A percentile compares a stretch with the other conserved stretches of the same genome.
These are phyloP conservation scores for Etheostoma perlongum DNA, from an alignment of 2,797 vertebrate genomes.

Conservation along the genomic window DNA sequence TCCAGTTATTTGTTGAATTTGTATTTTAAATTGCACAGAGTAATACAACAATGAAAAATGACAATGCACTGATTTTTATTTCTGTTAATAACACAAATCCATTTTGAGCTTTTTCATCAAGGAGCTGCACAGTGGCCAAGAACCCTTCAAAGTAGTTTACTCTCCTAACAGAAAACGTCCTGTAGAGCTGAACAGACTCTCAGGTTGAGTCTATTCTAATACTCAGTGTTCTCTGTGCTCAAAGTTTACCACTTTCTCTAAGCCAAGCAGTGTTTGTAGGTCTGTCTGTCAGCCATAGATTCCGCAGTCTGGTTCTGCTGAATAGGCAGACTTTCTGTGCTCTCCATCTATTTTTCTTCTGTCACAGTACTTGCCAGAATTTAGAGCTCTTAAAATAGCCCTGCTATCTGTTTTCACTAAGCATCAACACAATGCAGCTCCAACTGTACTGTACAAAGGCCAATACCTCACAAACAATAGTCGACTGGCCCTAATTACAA, in stretches of 20 bases:
- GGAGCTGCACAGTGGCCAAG: conserved; percentile 35
- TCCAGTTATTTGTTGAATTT: conserved; percentile 26
- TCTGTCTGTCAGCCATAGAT: conserved; percentile 56
- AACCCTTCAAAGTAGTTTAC: conserved; percentile 43
- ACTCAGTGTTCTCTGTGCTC: conserved; percentile 20
- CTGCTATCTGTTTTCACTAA: conserved; percentile 55
- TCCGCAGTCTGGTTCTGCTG: conserved; percentile 47
- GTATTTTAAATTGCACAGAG: conserved; percentile 2
- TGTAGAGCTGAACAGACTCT: conserved; percentile 24
- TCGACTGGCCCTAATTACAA: conserved; percentile 33
- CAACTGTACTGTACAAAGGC: conserved; percentile 40
- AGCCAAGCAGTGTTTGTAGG: conserved; percentile 48
- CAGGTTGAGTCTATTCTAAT: conserved; percentile 48
- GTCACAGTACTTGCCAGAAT: conserved; percentile 55
- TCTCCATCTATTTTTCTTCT: conserved; percentile 20
- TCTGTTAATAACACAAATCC: conserved; percentile 32
- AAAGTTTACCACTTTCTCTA: conserved; percentile 24
- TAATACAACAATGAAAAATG: conserved; percentile 16
- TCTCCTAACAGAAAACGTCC: conserved; percentile 35
- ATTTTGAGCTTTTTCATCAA: conserved; percentile 41
- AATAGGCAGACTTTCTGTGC: conserved; percentile 31
- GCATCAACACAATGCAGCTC: conserved; percentile 46
- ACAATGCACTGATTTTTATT: conserved; percentile 25
- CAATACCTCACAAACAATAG: conserved; percentile 36
- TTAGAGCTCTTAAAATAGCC: conserved; percentile 59